A percentile compares a stretch with the other conserved stretches of the same genome.
Conservation (phyloP, 2,113 vertebrate genomes). For the Tonatia bakeri region DNA sequence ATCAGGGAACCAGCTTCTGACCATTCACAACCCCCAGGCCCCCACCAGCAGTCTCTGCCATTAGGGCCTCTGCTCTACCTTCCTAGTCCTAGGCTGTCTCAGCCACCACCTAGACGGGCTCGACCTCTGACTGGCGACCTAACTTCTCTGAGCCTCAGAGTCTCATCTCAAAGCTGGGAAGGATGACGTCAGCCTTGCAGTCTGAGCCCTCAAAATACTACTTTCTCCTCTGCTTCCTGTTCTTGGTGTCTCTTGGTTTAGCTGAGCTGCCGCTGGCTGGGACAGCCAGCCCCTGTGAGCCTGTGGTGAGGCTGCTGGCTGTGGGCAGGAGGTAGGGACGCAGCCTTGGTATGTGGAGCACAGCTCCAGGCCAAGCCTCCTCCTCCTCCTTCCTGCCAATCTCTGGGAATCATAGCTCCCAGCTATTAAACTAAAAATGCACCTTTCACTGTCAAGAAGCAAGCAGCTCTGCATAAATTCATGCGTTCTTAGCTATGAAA, state of each 20-base stretch:
- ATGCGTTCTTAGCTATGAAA: slow-evolving; percentile 17
- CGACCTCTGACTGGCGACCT: not conserved
- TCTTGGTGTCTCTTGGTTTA: not conserved
- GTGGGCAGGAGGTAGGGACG: no score
- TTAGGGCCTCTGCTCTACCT: not conserved
- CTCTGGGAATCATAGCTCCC: not conserved
- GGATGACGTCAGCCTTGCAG: no score
- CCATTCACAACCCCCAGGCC: accelerated
- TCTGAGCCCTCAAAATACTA: not conserved
- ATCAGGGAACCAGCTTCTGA: not conserved
- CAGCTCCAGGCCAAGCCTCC: not conserved
- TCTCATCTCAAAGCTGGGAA: not conserved
- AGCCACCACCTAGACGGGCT: accelerated
- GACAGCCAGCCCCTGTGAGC: not conserved
- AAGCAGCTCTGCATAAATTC: not conserved
- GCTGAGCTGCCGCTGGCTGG: not conserved
- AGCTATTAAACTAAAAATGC: not conserved
- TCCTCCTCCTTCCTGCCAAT: not conserved
- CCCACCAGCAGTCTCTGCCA: accelerated
- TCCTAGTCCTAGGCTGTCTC: not conserved
- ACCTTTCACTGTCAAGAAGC: slow-evolving; percentile 25
- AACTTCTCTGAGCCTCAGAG: not conserved
- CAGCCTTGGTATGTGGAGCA: no score
- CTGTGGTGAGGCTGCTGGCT: accelerated
- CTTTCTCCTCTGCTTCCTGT: not conserved